Conservation (phyloP, 2,797 vertebrate species). For the Myotis planiceps region DNA sequence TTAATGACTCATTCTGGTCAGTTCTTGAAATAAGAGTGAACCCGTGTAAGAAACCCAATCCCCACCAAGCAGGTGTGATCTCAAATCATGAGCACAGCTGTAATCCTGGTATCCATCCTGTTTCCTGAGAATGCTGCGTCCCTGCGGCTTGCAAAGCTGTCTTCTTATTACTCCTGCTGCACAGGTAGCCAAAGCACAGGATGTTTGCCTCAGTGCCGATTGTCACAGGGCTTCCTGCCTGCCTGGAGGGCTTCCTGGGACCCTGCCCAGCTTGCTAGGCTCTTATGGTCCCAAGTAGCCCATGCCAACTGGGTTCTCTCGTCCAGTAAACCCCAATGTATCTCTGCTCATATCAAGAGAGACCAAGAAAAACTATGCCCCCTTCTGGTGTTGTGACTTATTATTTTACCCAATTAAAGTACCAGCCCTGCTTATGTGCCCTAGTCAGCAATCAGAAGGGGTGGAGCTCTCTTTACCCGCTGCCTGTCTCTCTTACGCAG, state of each 20-base stretch:
- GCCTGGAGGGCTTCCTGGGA: neutral
- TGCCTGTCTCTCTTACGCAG: neutral
- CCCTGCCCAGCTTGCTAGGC: neutral
- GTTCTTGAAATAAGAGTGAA: neutral
- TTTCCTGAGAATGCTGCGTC: neutral
- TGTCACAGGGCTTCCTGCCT: neutral
- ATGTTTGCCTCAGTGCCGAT: neutral
- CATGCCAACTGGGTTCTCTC: neutral
- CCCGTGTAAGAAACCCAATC: neutral
- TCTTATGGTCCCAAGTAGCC: neutral
- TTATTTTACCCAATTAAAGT: neutral
- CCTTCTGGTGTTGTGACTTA: neutral
- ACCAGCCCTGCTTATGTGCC: neutral
- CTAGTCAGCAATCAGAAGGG: neutral
- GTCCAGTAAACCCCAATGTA: neutral
- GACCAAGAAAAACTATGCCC: neutral
- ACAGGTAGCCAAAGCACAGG: neutral
- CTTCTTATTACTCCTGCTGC: neutral
- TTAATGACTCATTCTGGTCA: neutral
- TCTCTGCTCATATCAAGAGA: neutral
- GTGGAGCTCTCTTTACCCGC: accelerated
- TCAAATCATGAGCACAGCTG: neutral
- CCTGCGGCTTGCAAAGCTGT: neutral
- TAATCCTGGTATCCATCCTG: neutral
- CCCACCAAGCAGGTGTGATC: neutral